Evolutionary conservation across 1,140 invertebrate genomes (phyloP), one percentile per base, ranked within the genome.

Genomic region (Drosophila carrolli): DNA sequence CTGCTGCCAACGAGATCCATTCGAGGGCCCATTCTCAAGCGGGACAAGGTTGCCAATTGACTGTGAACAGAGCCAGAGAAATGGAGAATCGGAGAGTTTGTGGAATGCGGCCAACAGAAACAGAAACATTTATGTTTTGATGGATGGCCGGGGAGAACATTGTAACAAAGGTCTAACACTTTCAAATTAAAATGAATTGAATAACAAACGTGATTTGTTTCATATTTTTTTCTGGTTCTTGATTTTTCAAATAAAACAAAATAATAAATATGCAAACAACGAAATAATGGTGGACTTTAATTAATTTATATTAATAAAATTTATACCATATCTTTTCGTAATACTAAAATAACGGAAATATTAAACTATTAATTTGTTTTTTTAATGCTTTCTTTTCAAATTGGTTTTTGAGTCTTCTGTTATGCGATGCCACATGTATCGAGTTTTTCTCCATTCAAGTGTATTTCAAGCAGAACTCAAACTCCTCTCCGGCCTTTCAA

Each of bases 11-110:
- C 29, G n/a, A 46, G 27, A 10, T 11, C 50, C 32, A 11, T 11
- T 51, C 32, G 50, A 37, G 81, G 76, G 58, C 75, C 81, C 61
- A 76, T 83, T 83, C 81, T 75, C 82, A 85, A 82, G 68, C 78
- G 47, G 74, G 68, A 57, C 82, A 86, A 86, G 78, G 81, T 86
- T 86, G 78, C 82, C 81, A 81, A 85, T 85, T 86, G 82, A 67
- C 74, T 84, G 82, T 61, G 81, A 81, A 84, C 70, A 51, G 14
- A 50, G 37, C 38, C 68, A 54, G 38, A 38, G 46, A 32, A 53
- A 53, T 10, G 11, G 43, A 19, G 56, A 46, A 19, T 35, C 8
- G 27, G 37, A 41, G 29, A 57, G 19, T 16, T 16, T 41, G 40
- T 11, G 16, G 5, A 51, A 60, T 51, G 63, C 35, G 66, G 37